These are phyloP conservation scores for Heptranchias perlo DNA, from an alignment of 2,113 vertebrate species.

Conservation along the genomic window DNA sequence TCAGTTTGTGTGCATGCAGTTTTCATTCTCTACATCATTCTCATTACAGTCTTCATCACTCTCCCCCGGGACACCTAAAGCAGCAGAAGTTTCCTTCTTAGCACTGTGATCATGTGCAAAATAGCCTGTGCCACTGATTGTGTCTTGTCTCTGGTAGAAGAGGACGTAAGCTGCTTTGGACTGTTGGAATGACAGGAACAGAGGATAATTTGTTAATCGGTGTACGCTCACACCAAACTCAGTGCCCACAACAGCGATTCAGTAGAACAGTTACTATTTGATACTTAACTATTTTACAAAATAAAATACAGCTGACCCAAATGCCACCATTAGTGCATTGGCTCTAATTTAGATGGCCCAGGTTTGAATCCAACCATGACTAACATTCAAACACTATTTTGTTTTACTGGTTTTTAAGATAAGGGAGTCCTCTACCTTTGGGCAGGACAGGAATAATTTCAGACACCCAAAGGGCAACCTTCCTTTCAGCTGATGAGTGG, in stretches of 20 bases:
- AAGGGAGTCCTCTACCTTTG: neutral
- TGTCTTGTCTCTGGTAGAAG: slow-evolving; percentile 94
- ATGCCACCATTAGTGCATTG: neutral
- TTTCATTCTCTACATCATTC: slow-evolving; percentile 71
- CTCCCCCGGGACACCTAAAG: slow-evolving; percentile 65
- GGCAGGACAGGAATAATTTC: neutral
- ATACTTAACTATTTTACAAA: neutral
- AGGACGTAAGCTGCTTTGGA: slow-evolving; percentile 97
- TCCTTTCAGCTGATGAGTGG: neutral
- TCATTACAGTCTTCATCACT: slow-evolving; percentile 76
- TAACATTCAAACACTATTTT: neutral
- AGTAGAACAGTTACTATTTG: neutral
- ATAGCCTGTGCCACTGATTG: slow-evolving; percentile 90
- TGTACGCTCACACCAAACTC: neutral
- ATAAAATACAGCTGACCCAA: neutral
- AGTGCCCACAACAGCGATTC: neutral
- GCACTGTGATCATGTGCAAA: slow-evolving; percentile 85
- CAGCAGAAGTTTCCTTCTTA: slow-evolving; percentile 71
- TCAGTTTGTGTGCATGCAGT: slow-evolving; percentile 77
- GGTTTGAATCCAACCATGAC: neutral
- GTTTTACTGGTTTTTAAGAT: neutral
- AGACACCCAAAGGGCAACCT: neutral
- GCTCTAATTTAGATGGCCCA: neutral
- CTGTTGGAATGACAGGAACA: slow-evolving; percentile 54
- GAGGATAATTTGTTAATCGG: neutral